Evolutionary conservation across 2,888 invertebrate species (phyloP), one percentile per base, ranked within the genome.

Genomic region (Troides helena): DNA sequence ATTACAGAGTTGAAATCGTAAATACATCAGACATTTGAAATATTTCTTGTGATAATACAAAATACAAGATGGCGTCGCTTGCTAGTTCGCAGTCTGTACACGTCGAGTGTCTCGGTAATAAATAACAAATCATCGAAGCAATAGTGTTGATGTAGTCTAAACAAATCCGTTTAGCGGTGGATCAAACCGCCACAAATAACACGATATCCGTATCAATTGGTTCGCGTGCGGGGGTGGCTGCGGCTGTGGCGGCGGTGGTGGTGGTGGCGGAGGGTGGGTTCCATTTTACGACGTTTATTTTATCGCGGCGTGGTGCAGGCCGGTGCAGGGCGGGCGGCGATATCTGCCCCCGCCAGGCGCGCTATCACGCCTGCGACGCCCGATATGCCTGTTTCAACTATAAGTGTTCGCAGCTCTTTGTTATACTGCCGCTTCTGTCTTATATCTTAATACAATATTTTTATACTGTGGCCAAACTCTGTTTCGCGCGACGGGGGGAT

Each of bases 231-330:
- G 39, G 39, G 39, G 10, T 39, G 7, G 39, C 39, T 5, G 36
- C 4, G 36, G 5, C 6, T 1, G 39, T 39, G 39, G 39, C 8
- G 39, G 39, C 10, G 8, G 39, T 39, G 39, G 8, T 1, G 39
- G 39, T 7, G 7, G 10, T 7, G 39, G 10, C 8, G 10, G 39
- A 67, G 69, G 70, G 70, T 66, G 76, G 79, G 75, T 80, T 78
- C 78, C 76, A 79, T 79, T 82, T 81, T 80, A 81, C 81, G 80
- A 78, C 80, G 78, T 78, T 73, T 74, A 77, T 77, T 78, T 80
- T 79, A 79, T 80, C 79, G 71, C 73, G 72, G 60, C 75, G 75
- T 74, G 71, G 72, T 74, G 76, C 74, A 73, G 71, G 77, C 74
- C 69, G 72, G 74, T 71, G 75, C 75, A 72, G 73, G 75, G 75